Conservation (phyloP, 2,888 invertebrate genomes). For the Platypus cylindrus region DNA sequence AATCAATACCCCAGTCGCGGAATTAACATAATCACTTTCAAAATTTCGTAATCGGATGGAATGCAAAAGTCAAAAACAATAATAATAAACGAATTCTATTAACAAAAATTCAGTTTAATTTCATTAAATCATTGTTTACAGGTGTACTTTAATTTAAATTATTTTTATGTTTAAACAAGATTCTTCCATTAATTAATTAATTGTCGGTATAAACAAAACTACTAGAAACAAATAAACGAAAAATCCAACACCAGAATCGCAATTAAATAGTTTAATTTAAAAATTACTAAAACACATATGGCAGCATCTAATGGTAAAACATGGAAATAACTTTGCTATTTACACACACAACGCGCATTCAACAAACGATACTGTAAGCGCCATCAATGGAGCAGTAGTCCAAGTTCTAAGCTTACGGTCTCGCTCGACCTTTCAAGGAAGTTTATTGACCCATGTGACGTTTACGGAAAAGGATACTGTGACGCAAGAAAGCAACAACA, state of each 20-base stretch:
- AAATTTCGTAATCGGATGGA: constrained; percentile 20
- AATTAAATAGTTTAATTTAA: too few species aligned
- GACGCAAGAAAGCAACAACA: constrained; percentile 34
- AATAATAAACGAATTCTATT: constrained; percentile 13
- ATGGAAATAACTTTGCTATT: not conserved
- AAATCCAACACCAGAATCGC: too few species aligned
- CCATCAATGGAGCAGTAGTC: constrained; percentile 26
- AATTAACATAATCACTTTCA: constrained; percentile 24
- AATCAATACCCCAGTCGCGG: constrained; percentile 20
- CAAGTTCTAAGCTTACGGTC: constrained; percentile 22
- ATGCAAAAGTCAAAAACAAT: constrained; percentile 10
- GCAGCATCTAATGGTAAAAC: constrained; percentile 7
- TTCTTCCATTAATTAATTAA: too few species aligned
- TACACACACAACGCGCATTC: constrained; percentile 1
- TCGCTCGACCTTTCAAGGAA: constrained; percentile 37
- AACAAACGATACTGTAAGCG: constrained; percentile 17
- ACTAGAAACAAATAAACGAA: too few species aligned
- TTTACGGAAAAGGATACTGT: constrained; percentile 30
- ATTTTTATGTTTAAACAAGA: too few species aligned
- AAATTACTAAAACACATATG: not conserved
- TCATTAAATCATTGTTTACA: too few species aligned
- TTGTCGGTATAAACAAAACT: too few species aligned
- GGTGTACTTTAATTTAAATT: too few species aligned
- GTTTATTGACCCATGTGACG: constrained; percentile 38
- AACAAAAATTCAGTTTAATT: too few species aligned